Percentiles rank a stretch among this genome's conserved stretches.
Evolutionary conservation across 1,140 invertebrate genomes (phyloP).

Genomic region (Drosophila nigrodunni): DNA sequence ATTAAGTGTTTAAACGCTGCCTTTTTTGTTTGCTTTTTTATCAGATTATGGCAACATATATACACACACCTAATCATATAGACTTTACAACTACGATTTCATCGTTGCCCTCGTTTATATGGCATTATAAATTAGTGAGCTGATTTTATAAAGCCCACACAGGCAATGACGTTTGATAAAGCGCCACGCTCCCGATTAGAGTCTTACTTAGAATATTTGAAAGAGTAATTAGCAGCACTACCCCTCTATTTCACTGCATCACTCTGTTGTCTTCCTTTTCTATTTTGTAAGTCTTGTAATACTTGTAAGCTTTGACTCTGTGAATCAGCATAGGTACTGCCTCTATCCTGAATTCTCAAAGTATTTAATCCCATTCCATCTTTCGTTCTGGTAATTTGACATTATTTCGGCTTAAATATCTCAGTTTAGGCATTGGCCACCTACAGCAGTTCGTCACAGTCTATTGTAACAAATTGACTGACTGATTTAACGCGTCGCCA

Average conservation of each 20-base stretch:
- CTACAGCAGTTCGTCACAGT: background rate
- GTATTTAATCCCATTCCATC: background rate
- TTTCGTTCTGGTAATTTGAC: background rate
- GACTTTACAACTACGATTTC: constrained; percentile 56
- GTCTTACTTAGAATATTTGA: background rate
- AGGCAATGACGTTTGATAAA: constrained; percentile 50
- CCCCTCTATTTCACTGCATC: background rate
- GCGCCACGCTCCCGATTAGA: constrained; percentile 54
- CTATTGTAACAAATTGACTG: background rate
- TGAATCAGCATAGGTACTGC: constrained; percentile 1
- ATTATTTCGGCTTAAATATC: constrained; percentile 22
- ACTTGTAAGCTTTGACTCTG: constrained; percentile 6
- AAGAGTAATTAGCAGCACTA: constrained; percentile 21
- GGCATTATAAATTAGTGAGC: constrained; percentile 61
- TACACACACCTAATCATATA: constrained; percentile 31
- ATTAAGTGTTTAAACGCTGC: constrained; percentile 39
- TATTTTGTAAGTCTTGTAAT: background rate
- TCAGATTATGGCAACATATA: constrained; percentile 36
- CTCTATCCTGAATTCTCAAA: constrained; percentile 10
- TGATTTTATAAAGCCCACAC: constrained; percentile 64
- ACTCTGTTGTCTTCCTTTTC: background rate
- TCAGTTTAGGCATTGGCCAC: constrained; percentile 8
- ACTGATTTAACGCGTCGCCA: background rate
- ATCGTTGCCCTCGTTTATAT: constrained; percentile 43
- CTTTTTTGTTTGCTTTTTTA: constrained; percentile 29